These are phyloP conservation scores for rat (Rattus norvegicus) DNA, from an alignment of 2,113 vertebrate genomes.

Conservation along the genomic window GRCr8 NC_086020.1:18135501-18136000, in stretches of 20 bases:
- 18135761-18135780: neutral
- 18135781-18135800: neutral
- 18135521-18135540: neutral
- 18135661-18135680: neutral
- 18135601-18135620: neutral
- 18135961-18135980: neutral
- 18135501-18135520: neutral
- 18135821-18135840: neutral
- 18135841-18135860: neutral
- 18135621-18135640: neutral
- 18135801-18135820: neutral
- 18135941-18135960: neutral
- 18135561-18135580: neutral
- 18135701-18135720: neutral
- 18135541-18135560: neutral
- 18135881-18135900: neutral
- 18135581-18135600: neutral
- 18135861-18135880: neutral
- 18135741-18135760: neutral
- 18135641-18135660: neutral
- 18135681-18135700: neutral
- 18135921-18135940: neutral
- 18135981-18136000: neutral
- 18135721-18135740: neutral
- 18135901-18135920: neutral